These are phyloP conservation scores for Acrossocheilus wenchowensis DNA, from an alignment of 2,797 vertebrate species.

Conservation along the genomic window DNA sequence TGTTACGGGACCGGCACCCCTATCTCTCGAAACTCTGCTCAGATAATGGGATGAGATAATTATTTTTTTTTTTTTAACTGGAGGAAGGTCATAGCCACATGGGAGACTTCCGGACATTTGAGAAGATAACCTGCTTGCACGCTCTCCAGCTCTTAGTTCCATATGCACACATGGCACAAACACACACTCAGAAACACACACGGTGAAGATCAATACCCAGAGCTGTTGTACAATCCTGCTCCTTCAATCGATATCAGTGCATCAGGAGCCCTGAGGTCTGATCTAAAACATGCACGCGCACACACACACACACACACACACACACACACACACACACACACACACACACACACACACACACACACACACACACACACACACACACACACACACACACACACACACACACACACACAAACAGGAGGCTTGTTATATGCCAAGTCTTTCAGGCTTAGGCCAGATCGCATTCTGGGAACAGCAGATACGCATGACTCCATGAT, in stretches of 20 bases:
- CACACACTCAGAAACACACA: constrained; percentile 41
- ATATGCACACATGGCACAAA: constrained; percentile 54
- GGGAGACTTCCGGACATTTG: constrained; percentile 79
- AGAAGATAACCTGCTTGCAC: constrained; percentile 75
- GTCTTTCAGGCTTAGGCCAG: constrained; percentile 9
- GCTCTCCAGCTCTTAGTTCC: constrained; percentile 51
- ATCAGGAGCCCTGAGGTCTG: constrained; percentile 53
- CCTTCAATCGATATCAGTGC: constrained; percentile 53
- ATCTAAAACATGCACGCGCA: constrained; percentile 46
- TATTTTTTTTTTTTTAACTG: constrained; percentile 60
- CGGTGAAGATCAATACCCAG: constrained; percentile 38
- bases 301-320: constrained; percentile 16
- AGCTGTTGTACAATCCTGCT: constrained; percentile 37
- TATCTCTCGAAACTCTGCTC: constrained; percentile 58
- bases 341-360: too few species aligned
- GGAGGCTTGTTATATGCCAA: constrained; percentile 22
- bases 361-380: neutral
- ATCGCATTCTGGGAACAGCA: constrained; percentile 34
- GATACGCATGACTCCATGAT: constrained; percentile 31
- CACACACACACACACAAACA: constrained; percentile 19
- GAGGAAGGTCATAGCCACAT: constrained; percentile 76
- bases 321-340: constrained; percentile 16
- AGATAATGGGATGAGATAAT: constrained; percentile 69
- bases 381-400: constrained; percentile 24
- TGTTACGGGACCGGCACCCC: neutral